Evolutionary conservation across 2,888 invertebrate genomes (phyloP), one percentile per base, ranked within the genome.

Genomic region (Ctenicera cuprea): DNA sequence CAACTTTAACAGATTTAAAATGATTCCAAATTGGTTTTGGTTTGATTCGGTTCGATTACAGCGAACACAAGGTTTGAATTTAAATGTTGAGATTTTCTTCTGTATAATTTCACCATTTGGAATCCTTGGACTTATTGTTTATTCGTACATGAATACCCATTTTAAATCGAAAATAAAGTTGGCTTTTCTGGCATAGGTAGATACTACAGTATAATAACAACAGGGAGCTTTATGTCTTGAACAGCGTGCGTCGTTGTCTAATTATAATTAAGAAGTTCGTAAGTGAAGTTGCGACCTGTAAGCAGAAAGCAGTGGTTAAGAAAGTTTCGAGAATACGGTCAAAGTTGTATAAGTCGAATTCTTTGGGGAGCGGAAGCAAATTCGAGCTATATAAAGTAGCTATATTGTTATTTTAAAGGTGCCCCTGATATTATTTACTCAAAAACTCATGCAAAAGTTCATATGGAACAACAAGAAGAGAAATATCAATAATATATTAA

Each of bases 1-100:
- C 41, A 66, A 52, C 69, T 67, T 26, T 70, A 70, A 70, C 69
- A 73, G 69, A 65, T 65, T 73, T 65, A 69, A 73, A 69, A 69
- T 63, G 41, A 61, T 64, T 65, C 69, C 57, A 59, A 52, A 72
- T 59, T 65, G 50, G 30, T n/a, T 62, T 22, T 30, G 38, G 57
- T 68, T 57, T 68, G 73, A 68, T 73, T 68, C 66, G 48, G 22
- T 63, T 67, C 68, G 52, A 54, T 73, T 73, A 57, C 50, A 63
- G 26, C 20, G 14, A 63, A 37, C 37, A 20, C 73, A 61, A 57
- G 37, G 52, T 52, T 45, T 68, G 73, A 73, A 73, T 73, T 61
- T 54, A 73, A 72, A 72, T 57, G 48, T 20, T 12, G 20, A 43
- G 38, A 65, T 71, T 71, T 61, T 41, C 66, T 66, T 43, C 12